Evolutionary conservation across 2,797 vertebrate species (phyloP), one percentile per base, ranked within the genome.

Genomic region (Pachyuromys duprasi): DNA sequence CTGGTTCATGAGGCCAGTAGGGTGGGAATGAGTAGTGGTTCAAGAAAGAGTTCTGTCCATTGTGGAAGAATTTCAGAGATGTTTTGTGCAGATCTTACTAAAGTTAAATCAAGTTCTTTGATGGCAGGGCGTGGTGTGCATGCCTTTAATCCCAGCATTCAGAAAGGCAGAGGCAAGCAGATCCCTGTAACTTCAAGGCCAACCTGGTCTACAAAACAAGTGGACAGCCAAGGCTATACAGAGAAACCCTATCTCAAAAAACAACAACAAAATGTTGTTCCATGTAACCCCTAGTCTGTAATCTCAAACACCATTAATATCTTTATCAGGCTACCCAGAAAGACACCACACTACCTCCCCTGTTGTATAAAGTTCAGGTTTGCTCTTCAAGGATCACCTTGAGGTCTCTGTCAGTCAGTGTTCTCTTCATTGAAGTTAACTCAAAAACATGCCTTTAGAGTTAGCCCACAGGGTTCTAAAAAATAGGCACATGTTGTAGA

Each of bases 331-430:
- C 11, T 22, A 8, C 20, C 49, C 2, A 39, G 62, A 9, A 39
- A 5, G 14, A 9, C 28, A 15, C 6, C 0, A 0, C 2, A 13
- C 2, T 74, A 62, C 62, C 17, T 53, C 2, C 12, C 57, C 70
- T 24, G 24, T 15, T 75, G 17, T 18, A 8, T 31, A 5, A 57
- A 20, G 65, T 45, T 39, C 7, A 89, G 12, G 15, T 42, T 82
- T 88, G 24, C n/a, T 86, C 7, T 11, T 53, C 6, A 14, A 74
- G 74, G 36, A 49, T 18, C 31, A 8, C n/a, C 11, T 17, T 0
- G 3, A 75, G n/a, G 86, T 36, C 9, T 6, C 62, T 31, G 36
- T 20, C 14, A 83, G 49, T 15, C 18, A 49, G 1, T n/a, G 31
- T 15, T 4, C 5, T 60, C 31, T 80, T 60, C 28, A 2, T 9